phyloP scores from a whole-genome alignment of 2,113 vertebrate genomes.

The Pithys albifrons region DNA sequence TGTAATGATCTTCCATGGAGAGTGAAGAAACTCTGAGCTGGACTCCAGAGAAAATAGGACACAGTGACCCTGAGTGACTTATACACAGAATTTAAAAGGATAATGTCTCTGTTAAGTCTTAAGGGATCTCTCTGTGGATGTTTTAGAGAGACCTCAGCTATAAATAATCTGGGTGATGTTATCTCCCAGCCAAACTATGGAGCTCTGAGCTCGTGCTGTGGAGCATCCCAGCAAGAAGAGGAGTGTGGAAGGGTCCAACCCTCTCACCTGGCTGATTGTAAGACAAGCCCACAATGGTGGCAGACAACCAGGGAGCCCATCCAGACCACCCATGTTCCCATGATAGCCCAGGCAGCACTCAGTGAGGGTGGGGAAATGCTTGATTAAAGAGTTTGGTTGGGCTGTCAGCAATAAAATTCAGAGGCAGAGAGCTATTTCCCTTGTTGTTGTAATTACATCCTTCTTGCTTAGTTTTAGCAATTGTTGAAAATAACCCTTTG shows the following conservation, averaged over 20 bases:
- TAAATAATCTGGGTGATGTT: background rate
- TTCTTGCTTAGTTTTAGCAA: background rate
- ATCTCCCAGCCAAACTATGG: background rate
- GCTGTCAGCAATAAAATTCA: background rate
- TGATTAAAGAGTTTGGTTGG: slow-evolving; percentile 2
- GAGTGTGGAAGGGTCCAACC: background rate
- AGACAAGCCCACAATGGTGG: background rate
- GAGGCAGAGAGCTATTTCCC: background rate
- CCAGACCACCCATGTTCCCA: background rate
- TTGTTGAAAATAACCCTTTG: slow-evolving; percentile 13
- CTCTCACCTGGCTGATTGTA: background rate
- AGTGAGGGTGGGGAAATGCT: background rate
- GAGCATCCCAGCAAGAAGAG: background rate
- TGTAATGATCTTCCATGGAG: background rate
- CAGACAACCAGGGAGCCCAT: background rate
- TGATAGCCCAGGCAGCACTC: background rate
- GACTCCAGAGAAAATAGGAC: slow-evolving; percentile 31
- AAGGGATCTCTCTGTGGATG: background rate
- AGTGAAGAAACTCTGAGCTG: background rate
- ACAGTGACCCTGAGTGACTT: background rate
- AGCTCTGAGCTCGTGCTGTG: background rate
- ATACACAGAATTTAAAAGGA: background rate
- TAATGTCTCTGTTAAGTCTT: background rate
- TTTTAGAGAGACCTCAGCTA: background rate
- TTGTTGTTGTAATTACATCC: background rate